Evolutionary conservation across 2,888 invertebrate species (phyloP).

Genomic region (Branchellion lobata): DNA sequence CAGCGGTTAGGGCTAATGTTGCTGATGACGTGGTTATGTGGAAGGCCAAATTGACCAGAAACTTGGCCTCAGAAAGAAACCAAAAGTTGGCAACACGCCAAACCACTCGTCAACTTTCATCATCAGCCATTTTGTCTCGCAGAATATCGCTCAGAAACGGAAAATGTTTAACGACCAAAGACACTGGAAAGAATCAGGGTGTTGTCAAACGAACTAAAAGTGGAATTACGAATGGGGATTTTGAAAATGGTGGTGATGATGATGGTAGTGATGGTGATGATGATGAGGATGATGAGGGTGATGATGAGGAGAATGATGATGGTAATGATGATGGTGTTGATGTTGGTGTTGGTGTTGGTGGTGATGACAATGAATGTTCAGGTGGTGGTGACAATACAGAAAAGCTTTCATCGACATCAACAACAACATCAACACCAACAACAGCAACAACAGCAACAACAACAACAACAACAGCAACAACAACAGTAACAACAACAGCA

Average conservation of each 20-base stretch:
- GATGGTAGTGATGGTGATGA: neutral
- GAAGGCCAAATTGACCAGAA: neutral
- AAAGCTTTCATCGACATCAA: no score
- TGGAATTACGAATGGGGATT: neutral
- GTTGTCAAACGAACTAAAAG: neutral
- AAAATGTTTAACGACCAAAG: neutral
- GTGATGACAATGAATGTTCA: no score
- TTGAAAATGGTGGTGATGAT: neutral
- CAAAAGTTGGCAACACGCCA: neutral
- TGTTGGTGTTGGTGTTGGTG: no score
- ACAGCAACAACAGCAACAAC: neutral
- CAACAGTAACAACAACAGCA: neutral
- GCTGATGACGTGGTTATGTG: neutral
- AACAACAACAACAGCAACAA: neutral
- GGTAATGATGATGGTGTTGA: no score
- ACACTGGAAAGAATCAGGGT: neutral
- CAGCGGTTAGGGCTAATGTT: neutral
- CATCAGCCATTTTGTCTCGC: conserved; percentile 7
- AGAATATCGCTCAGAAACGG: conserved; percentile 12
- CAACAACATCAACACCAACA: no score
- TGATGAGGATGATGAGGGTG: no score
- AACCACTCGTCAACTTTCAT: conserved; percentile 6
- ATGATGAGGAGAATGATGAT: no score
- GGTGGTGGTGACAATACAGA: no score
- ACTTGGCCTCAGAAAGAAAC: neutral